Evolutionary conservation across 2,888 invertebrate species (phyloP).

Genomic region (Cataglyphis livida): DNA sequence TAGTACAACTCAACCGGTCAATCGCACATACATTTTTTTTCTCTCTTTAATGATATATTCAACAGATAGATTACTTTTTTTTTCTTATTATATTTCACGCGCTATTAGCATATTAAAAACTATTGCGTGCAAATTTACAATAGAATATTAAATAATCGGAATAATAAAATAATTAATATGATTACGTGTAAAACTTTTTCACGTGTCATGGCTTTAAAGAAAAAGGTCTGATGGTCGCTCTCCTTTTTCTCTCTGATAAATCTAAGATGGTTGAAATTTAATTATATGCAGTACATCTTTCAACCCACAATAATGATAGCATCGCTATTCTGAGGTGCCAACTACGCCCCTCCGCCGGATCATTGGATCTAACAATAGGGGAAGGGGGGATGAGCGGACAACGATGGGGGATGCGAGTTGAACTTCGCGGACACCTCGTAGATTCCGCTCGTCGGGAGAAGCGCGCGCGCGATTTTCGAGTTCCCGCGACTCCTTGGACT

Average conservation of each 20-base stretch:
- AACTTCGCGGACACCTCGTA: conserved; percentile 35
- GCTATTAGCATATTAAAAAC: too few species aligned
- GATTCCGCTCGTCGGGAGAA: conserved; percentile 41
- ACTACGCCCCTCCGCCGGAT: conserved; percentile 29
- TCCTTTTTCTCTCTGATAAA: not conserved
- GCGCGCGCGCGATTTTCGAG: conserved; percentile 48
- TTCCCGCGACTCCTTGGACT: conserved; percentile 22
- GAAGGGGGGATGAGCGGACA: conserved; percentile 13
- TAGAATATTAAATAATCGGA: too few species aligned
- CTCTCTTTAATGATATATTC: not conserved
- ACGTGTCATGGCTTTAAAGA: too few species aligned
- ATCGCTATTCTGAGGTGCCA: conserved; percentile 2
- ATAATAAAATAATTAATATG: too few species aligned
- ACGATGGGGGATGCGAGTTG: conserved; percentile 24
- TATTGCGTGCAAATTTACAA: too few species aligned
- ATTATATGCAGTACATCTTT: not conserved
- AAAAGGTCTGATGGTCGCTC: too few species aligned
- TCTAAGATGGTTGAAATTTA: not conserved
- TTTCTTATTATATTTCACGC: not conserved
- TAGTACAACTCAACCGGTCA: not conserved
- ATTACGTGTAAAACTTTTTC: too few species aligned
- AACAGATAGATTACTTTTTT: not conserved
- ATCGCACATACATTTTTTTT: not conserved
- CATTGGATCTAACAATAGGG: conserved; percentile 22
- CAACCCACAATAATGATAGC: not conserved